Evolutionary conservation across 1,140 invertebrate species (phyloP).

Genomic region (Protaetia brevitarsis): DNA sequence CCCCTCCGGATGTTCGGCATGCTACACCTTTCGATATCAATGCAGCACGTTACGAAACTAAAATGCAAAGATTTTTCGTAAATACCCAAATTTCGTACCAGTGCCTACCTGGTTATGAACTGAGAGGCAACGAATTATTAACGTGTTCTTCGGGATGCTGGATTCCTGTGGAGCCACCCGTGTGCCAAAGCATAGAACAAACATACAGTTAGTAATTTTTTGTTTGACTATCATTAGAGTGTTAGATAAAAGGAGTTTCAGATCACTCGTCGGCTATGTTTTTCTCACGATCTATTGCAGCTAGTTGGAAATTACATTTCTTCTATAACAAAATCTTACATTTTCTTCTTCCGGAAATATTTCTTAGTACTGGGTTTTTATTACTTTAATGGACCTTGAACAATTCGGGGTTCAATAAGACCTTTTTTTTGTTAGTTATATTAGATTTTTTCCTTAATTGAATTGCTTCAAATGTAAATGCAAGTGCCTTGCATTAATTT

Average conservation of each 20-base stretch:
- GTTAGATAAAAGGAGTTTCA: background rate
- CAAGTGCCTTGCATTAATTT: too few relatives aligned
- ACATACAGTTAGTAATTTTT: conserved; percentile 12
- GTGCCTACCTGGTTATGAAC: conserved; percentile 49
- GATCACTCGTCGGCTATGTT: too few relatives aligned
- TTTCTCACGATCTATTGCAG: too few relatives aligned
- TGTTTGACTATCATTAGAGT: background rate
- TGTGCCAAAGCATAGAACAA: conserved; percentile 29
- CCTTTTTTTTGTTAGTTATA: too few relatives aligned
- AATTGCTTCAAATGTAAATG: too few relatives aligned
- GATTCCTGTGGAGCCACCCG: conserved; percentile 45
- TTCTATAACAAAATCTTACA: too few relatives aligned
- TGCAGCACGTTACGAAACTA: conserved; percentile 1
- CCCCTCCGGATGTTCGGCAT: conserved; percentile 36
- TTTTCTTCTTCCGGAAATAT: too few relatives aligned
- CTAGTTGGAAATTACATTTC: too few relatives aligned
- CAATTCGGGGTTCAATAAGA: too few relatives aligned
- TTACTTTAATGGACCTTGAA: too few relatives aligned
- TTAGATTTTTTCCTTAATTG: too few relatives aligned
- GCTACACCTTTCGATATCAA: conserved; percentile 25
- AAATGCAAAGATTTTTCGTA: conserved; percentile 31
- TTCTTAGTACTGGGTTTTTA: too few relatives aligned
- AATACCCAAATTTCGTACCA: conserved; percentile 48
- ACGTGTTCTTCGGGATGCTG: conserved; percentile 50
- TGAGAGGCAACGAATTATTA: conserved; percentile 47